Evolutionary conservation across 2,797 vertebrate genomes (phyloP), one percentile per base, ranked within the genome.

Genomic region (Malurus splendens): DNA sequence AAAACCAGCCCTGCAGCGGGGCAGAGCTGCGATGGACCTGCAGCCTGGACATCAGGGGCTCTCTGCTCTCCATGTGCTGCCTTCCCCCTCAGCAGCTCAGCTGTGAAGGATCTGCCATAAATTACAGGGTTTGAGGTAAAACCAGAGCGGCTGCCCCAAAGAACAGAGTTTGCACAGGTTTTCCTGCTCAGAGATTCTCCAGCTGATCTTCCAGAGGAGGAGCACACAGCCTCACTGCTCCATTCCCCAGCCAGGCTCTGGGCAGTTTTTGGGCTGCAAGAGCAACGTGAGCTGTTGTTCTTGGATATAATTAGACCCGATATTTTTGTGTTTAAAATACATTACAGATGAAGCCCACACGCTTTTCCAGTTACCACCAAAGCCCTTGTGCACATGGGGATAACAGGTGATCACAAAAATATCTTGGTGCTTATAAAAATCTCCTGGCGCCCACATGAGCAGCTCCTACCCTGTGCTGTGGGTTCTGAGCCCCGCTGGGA

Each of bases 241-340:
- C 73, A 51, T 33, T n/a, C 59, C 59, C 24, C 50, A 57, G 57
- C 82, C 42, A 7, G 14, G 47, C 51, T 74, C 9, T 23, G n/a
- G 39, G 33, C 57, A 64, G 7, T 28, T 79, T 79, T 90, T 59
- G 70, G 78, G 57, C 79, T 93, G 87, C 74, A 78, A 61, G 79
- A 61, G 55, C 87, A 73, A 47, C 15, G 9, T 65, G 82, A 92
- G 75, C 82, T 92, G 65, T 65, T 78, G 44, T 57, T 87, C 59
- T 86, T 57, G 25, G 62, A 27, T 38, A 71, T 42, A 90, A 80
- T 65, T 30, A 77, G 51, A 66, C 36, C 32, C 44, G 85, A 68
- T 86, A 94, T 81, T 93, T 93, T 78, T 90, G 82, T 55, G 62
- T 51, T 87, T 75, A 52, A 82, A 92, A 93, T 59, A 38, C 55